These are phyloP conservation scores for Cryptops parisi DNA, from an alignment of 2,888 invertebrate species.

Conservation along the genomic window DNA sequence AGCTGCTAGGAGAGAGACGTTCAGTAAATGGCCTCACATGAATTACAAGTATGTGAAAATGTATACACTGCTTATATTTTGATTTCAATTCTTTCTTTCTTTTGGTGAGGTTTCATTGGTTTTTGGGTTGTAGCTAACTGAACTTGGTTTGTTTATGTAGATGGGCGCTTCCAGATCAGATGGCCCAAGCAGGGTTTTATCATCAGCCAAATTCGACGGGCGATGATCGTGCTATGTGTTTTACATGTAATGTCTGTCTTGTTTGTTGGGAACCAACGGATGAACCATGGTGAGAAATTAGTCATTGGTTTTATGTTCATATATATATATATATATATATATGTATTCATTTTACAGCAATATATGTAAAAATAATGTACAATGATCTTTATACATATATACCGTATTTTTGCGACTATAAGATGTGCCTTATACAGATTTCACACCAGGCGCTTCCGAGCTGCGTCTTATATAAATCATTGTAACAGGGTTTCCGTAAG, in stretches of 20 bases:
- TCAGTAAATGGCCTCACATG: constrained; percentile 91
- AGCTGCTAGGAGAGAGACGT: constrained; percentile 75
- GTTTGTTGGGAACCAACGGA: constrained; percentile 96
- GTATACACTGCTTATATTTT: background rate
- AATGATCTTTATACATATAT: too few species aligned
- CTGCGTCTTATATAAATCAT: too few species aligned
- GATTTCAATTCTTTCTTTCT: constrained; percentile 13
- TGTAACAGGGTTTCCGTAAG: background rate
- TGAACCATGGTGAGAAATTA: constrained; percentile 64
- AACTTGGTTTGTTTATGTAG: constrained; percentile 34
- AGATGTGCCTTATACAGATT: too few species aligned
- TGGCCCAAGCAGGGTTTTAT: constrained; percentile 95
- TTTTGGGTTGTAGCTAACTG: background rate
- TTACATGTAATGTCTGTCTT: constrained; percentile 84
- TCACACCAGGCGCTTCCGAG: too few species aligned
- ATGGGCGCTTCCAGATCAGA: constrained; percentile 89
- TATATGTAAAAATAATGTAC: too few species aligned
- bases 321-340: too few species aligned
- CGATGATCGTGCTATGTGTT: constrained; percentile 91
- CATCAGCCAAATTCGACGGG: constrained; percentile 80
- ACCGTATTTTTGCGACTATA: too few species aligned
- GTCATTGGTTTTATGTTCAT: background rate
- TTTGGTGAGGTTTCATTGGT: constrained; percentile 12
- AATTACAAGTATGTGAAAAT: constrained; percentile 63
- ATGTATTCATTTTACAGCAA: too few species aligned